Base-by-base conservation (phyloP, 2,888 invertebrate species). In the Galeopsomyia nigrocyanea region DNA sequence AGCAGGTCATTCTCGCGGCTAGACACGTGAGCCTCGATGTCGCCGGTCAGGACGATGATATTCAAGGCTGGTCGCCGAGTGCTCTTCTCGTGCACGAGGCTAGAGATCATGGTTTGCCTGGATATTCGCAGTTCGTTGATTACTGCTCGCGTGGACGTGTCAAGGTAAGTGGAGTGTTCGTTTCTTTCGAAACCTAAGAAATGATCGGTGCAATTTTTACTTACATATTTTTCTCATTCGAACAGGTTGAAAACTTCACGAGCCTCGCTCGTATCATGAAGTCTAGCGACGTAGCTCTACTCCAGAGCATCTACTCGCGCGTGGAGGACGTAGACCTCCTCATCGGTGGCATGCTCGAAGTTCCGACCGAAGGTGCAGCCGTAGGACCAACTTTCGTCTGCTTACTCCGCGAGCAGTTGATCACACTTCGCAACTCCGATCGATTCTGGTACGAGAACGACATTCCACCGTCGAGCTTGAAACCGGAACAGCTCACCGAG, bases 401-500 rank as follows among this genome's bases (percentile, higher is more conserved):
- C 80, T 89, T 98, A 9, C 83, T 97, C 13, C 93, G 92, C 31
- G 86, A 92, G 67, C 97, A 97, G 85, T 96, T 98, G 84, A 90
- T 91, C 51, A 91, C 92, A 76, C 87, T 96, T 7, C 92, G 95
- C 80, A 92, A 92, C 80, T 94, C 96, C 67, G 98, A 98, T 88
- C 89, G 97, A 75, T 97, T 96, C 85, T 98, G 97, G 96, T 97
- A 96, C 82, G 97, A 98, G 86, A 97, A 97, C 83, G 96, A 97
- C 82, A 89, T 96, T 58, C 96, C 96, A 0, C 96, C 96, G 0
- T 95, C 95, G 17, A 93, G 95, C 0, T 90, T 96, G 75, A 90
- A 89, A 0, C 88, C 91, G 73, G 92, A 92, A 62, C 96, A 96
- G 83, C 88, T 97, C 13, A 91, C 91, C 68, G 95, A 95, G 77